These are phyloP conservation scores for Macrobrachium nipponense DNA, from an alignment of 1,140 invertebrate species.

Conservation along the genomic window DNA sequence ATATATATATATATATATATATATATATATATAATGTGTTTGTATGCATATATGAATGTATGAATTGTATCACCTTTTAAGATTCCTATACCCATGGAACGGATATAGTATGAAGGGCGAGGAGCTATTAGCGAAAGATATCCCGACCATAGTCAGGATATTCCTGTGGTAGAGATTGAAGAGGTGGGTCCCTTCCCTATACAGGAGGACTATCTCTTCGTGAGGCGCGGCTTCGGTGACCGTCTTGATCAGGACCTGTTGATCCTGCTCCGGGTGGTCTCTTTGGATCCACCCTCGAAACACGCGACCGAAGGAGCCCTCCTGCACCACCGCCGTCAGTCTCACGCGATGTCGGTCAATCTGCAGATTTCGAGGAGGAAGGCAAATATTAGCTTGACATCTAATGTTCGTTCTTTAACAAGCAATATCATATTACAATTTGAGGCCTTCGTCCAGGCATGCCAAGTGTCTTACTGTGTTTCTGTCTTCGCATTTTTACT, in stretches of 20 bases:
- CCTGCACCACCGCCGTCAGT: conserved; percentile 80
- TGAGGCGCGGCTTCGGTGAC: conserved; percentile 54
- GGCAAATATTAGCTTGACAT: neutral
- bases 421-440: no score
- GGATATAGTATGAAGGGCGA: conserved; percentile 88
- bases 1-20: no score
- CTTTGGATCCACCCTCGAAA: conserved; percentile 83
- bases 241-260: conserved; percentile 58
- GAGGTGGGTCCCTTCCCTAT: conserved; percentile 47
- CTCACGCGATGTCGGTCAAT: conserved; percentile 73
- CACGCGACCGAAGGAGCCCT: conserved; percentile 90
- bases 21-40: no score
- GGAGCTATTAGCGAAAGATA: conserved; percentile 85
- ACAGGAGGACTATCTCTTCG: conserved; percentile 51
- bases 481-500: no score
- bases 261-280: conserved; percentile 65
- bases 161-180: conserved; percentile 76
- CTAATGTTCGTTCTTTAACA: neutral
- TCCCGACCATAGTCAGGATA: conserved; percentile 85
- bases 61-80: conserved; percentile 78
- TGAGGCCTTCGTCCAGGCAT: no score
- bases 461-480: no score
- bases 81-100: conserved; percentile 84
- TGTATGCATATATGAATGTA: neutral
- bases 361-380: neutral